Evolutionary conservation across 2,113 vertebrate species (phyloP).

Genomic region (Mixornis gularis): DNA sequence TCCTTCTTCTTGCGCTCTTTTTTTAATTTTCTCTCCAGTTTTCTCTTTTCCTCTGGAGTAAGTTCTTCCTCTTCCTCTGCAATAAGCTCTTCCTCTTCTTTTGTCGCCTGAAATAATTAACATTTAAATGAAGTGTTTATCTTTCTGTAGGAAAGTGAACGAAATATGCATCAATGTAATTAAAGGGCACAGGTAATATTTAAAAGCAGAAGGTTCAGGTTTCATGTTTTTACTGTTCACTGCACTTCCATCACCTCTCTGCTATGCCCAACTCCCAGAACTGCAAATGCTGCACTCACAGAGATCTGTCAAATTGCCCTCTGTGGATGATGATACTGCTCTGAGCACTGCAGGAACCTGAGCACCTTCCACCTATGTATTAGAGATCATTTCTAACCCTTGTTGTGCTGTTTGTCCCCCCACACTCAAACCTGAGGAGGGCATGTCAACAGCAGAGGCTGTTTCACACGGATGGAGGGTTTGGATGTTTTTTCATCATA

Average conservation of each 20-base stretch:
- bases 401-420: not conserved
- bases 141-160: not conserved
- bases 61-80: conserved; percentile 51
- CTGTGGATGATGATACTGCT: fast-evolving
- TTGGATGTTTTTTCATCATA: not conserved
- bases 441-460: not conserved
- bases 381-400: not conserved
- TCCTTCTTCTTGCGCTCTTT: conserved; percentile 76
- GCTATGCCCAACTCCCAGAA: not conserved
- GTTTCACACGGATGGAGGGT: fast-evolving
- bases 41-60: conserved; percentile 63
- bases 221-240: not conserved
- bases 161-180: not conserved
- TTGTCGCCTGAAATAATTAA: not conserved
- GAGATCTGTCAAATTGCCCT: not conserved
- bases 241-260: not conserved
- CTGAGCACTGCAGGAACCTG: not conserved
- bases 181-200: not conserved
- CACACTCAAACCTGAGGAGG: not conserved
- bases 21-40: conserved; percentile 74
- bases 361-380: not conserved
- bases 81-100: conserved; percentile 25
- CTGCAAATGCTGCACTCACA: not conserved
- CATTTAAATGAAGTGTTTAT: not conserved
- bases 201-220: not conserved